Evolutionary conservation across 1,140 invertebrate genomes (phyloP), one percentile per base, ranked within the genome.

Genomic region (Tigriopus japonicus): DNA sequence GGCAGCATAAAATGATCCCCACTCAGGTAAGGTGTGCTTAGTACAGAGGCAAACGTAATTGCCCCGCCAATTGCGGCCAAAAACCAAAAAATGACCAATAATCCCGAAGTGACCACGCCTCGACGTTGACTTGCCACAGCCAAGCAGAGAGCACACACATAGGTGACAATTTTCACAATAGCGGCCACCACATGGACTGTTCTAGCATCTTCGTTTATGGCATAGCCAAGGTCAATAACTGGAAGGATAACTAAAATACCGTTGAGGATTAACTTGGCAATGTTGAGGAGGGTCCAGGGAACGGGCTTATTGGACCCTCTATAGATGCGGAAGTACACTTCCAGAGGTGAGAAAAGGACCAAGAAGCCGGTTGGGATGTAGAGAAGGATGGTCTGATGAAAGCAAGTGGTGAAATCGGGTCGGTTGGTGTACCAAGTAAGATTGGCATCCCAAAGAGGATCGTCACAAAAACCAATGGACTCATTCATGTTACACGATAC

Each of bases 331-430:
- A 21, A 49, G 45, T 49, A 49, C n/a, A 49, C 3, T 17, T 15
- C n/a, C 45, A 49, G 21, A 10, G 45, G 45, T 17, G 45, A 17
- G n/a, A 49, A 49, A 12, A 49, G 45, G 45, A 6, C 45, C n/a
- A 49, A 21, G 21, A 49, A 17, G 21, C 2, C 10, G 45, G 45
- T 21, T 3, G 45, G 45, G 10, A 49, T 49, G 45, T 49, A 49
- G 45, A 49, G 45, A 5, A 49, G 45, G 6, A 49, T 21, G 5
- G 45, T 49, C 52, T 54, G 19, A 54, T 54, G 52, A 14, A 54
- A 54, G 52, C 52, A 54, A 35, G 52, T 21, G 19, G 52, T 54
- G 28, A 54, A 54, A 54, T 54, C 52, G 3, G 52, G 52, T 19
- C n/a, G 14, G 14, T 5, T 24, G 24, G 52, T 54, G 28, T 19